Evolutionary conservation across 2,797 vertebrate genomes (phyloP).

Genomic region (Brachymystax lenok): DNA sequence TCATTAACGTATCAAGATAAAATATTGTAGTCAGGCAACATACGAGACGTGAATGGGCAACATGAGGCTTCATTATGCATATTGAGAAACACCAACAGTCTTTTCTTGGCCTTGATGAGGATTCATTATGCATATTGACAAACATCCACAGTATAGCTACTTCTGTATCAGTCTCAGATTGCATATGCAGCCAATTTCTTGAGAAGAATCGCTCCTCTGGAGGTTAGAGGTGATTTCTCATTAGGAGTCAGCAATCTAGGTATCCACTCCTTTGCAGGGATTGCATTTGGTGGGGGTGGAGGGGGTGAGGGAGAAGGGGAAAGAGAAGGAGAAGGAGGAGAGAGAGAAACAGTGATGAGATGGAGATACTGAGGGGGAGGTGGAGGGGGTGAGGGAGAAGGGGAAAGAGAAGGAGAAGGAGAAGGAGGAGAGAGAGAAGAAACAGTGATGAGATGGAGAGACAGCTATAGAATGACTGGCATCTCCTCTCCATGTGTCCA

Average conservation of each 20-base stretch:
- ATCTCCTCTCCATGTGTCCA: constrained; percentile 54
- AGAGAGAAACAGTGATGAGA: constrained; percentile 17
- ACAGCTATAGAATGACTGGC: constrained; percentile 32
- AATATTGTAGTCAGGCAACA: no score
- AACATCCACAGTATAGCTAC: neutral
- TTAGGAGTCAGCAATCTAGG: constrained; percentile 40
- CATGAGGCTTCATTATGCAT: no score
- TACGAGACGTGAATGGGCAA: no score
- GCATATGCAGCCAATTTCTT: constrained; percentile 9
- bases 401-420: constrained; percentile 13
- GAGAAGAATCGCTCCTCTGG: neutral
- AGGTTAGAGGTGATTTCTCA: constrained; percentile 45
- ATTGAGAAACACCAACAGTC: no score
- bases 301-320: constrained; percentile 20
- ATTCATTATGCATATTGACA: no score
- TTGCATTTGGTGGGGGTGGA: constrained; percentile 46
- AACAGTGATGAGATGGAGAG: constrained; percentile 16
- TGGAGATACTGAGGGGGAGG: no score
- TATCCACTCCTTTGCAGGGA: neutral
- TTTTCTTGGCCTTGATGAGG: no score
- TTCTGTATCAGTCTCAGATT: neutral
- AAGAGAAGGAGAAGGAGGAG: constrained; percentile 22
- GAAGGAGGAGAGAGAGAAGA: constrained; percentile 25
- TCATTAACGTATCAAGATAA: no score
- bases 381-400: constrained; percentile 16